Evolutionary conservation across 1,140 invertebrate genomes (phyloP).

Genomic region (Drosophila lacteicornis): DNA sequence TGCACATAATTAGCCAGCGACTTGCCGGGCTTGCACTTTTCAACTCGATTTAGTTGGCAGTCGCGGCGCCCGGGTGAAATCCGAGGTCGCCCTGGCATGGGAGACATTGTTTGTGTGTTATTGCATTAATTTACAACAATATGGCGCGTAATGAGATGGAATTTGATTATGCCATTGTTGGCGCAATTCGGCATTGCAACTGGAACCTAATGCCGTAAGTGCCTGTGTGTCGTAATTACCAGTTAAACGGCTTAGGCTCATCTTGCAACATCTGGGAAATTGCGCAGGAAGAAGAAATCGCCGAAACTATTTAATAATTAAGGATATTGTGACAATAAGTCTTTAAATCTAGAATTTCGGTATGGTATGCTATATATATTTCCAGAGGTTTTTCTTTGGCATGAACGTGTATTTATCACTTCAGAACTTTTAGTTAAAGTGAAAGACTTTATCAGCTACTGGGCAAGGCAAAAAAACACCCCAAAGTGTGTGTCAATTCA

Average conservation of each 20-base stretch:
- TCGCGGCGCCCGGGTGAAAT: conserved; percentile 55
- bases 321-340: not conserved
- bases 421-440: too few species aligned
- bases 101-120: conserved; percentile 77
- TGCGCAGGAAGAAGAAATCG: not conserved
- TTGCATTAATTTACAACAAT: conserved; percentile 84
- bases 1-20: conserved; percentile 69
- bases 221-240: conserved; percentile 64
- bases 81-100: conserved; percentile 61
- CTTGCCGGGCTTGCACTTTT: conserved; percentile 63
- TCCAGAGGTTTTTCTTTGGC: too few species aligned
- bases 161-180: conserved; percentile 79
- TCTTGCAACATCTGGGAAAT: conserved; percentile 37
- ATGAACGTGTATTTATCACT: too few species aligned
- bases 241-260: conserved; percentile 68
- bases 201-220: conserved; percentile 58
- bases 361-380: too few species aligned
- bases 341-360: not conserved
- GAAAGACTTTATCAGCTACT: not conserved
- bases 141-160: conserved; percentile 77
- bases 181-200: conserved; percentile 33
- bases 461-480: not conserved
- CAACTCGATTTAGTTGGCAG: conserved; percentile 38
- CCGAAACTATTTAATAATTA: not conserved
- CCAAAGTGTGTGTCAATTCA: too few species aligned